Base-by-base conservation (phyloP, 1,140 invertebrate genomes). In the Pachyrhynchus sulphureomaculatus region DNA sequence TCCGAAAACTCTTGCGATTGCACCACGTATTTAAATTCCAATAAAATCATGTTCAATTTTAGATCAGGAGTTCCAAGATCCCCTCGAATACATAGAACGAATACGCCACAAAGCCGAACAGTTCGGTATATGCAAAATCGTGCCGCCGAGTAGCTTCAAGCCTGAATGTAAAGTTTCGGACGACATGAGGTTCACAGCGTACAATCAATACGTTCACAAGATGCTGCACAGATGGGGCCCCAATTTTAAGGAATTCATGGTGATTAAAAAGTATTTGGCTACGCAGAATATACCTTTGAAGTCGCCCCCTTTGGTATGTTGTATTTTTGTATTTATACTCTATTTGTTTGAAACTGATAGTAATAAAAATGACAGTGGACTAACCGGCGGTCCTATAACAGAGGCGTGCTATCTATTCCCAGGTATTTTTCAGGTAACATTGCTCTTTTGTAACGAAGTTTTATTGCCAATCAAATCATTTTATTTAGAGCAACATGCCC, bases 131-230 rank as follows among this genome's bases (percentile, higher is more conserved):
- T 96, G 93, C 71, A 84, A 88, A 69, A 90, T 96, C 32, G 86
- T 96, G 24, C 91, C 94, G n/a, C 95, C 94, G 0, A 72, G 81
- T 4, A 87, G 81, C 71, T 96, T 95, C 72, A 91, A 92, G 80
- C 90, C 93, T 0, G 89, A 93, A 69, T 95, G 93, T 71, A 88
- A 90, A 71, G 86, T 96, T 90, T 71, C 89, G 89, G 69, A 91
- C 93, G 84, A 79, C 89, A 48, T 97, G 96, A 71, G 75, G 9
- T 76, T 76, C 39, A 92, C 88, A 0, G 91, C 91, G 0, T 90
- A 93, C 52, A 93, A 95, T 76, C 95, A 97, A 71, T 95, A 95
- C 68, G 86, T 96, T 17, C 89, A 95, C 70, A 91, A 92, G 66
- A 88, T 97, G 86, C 83, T 90, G 62, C 84, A 89, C 65, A 83